These are phyloP conservation scores for Drosophila busckii DNA, from an alignment of 1,140 invertebrate species.

Conservation along the genomic window DNA sequence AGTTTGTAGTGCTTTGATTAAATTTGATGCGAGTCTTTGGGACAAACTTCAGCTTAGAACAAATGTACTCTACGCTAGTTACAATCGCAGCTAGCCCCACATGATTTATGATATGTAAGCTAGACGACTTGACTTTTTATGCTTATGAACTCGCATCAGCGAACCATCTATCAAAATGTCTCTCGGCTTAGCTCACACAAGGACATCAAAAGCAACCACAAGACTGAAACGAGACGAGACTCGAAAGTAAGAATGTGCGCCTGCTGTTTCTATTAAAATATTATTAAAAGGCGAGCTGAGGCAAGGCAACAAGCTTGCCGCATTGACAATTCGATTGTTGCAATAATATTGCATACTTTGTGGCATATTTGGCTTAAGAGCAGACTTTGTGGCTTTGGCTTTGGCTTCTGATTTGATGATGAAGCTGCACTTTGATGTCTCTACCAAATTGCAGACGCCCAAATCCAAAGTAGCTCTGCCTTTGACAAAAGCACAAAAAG, in stretches of 20 bases:
- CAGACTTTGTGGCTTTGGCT: slow-evolving; percentile 28
- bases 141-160: slow-evolving; percentile 5
- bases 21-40: background rate
- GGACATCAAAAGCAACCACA: slow-evolving; percentile 37
- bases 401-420: slow-evolving; percentile 30
- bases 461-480: slow-evolving; percentile 34
- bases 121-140: slow-evolving; percentile 32
- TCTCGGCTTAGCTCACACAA: slow-evolving; percentile 25
- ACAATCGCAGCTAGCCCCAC: slow-evolving; percentile 8
- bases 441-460: slow-evolving; percentile 45
- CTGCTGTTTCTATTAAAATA: slow-evolving; percentile 54
- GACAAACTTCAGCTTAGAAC: background rate
- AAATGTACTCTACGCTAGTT: background rate
- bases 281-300: slow-evolving; percentile 40
- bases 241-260: slow-evolving; percentile 24
- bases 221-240: slow-evolving; percentile 15
- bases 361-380: slow-evolving; percentile 30
- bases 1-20: background rate
- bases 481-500: slow-evolving; percentile 41
- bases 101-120: slow-evolving; percentile 52
- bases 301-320: background rate
- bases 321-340: slow-evolving; percentile 50
- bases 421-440: slow-evolving; percentile 58
- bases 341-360: slow-evolving; percentile 48
- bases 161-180: slow-evolving; percentile 47